A percentile compares a stretch with the other conserved stretches of the same genome.
phyloP scores from a whole-genome alignment of 2,113 vertebrate species.

The Petrocephalus zakoni region DNA sequence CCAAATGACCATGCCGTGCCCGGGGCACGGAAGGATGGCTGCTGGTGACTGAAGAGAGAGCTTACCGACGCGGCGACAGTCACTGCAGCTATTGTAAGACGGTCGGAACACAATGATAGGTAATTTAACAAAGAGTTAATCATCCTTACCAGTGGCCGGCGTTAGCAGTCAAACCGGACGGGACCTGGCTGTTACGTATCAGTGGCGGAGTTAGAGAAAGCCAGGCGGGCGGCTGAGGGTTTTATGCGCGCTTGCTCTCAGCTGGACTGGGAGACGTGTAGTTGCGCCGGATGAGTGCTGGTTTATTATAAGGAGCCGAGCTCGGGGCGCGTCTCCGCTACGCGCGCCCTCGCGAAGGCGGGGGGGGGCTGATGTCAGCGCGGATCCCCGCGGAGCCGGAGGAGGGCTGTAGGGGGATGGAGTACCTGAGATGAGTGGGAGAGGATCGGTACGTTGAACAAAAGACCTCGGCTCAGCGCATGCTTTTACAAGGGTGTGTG shows the following conservation, averaged over 20 bases:
- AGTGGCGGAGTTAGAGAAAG: constrained; percentile 21
- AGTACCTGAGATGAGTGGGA: constrained; percentile 8
- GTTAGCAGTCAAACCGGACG: not conserved
- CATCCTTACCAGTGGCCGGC: constrained; percentile 28
- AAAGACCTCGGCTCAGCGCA: constrained; percentile 9
- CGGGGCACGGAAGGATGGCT: not conserved
- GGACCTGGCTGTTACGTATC: constrained; percentile 5
- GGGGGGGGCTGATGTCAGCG: constrained; percentile 26
- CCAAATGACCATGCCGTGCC: not conserved
- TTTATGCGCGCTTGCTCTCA: constrained; percentile 29
- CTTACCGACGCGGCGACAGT: not conserved
- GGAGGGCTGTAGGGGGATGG: not conserved
- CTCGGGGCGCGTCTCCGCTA: constrained; percentile 41
- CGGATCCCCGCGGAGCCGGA: constrained; percentile 11
- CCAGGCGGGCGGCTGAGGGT: constrained; percentile 15
- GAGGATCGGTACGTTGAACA: constrained; percentile 16
- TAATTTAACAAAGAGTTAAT: not conserved
- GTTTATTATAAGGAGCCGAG: constrained; percentile 39
- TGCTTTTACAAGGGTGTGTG: constrained; percentile 3
- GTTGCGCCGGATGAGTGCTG: constrained; percentile 36
- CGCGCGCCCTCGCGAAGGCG: constrained; percentile 26
- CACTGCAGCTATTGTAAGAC: not conserved
- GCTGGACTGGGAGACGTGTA: constrained; percentile 31
- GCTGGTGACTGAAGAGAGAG: not conserved
- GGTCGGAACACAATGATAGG: not conserved